Base-by-base conservation (phyloP, 2,113 vertebrate species). In the Myrmophylax atrothorax region DNA sequence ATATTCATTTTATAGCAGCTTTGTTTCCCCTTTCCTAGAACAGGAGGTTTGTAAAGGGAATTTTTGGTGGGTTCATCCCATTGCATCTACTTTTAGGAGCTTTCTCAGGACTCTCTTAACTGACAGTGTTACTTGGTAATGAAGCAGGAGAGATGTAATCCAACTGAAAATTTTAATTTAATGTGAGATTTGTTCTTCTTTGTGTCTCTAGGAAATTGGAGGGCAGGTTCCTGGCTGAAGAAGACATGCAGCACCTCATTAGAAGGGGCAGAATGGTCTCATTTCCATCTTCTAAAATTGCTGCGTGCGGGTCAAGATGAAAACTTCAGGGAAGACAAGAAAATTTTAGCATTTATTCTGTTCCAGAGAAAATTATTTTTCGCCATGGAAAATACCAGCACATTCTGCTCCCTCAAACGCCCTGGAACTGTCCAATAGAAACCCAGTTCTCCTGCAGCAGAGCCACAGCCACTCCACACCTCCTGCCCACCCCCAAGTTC, bases 151-250 rank as follows among this genome's bases (percentile, higher is more conserved):
- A 90, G 74, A 38, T 9, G 33, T 25, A 70, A 74, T 26, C 28
- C 14, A 23, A 23, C 0, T 1, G 68, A 26, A 68, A n/a, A 53
- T 25, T 26, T 10, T 18, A 55, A 40, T 67, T 91, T 82, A 69
- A 70, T 23, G n/a, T 87, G 70, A 72, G 28, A 82, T 59, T 33
- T 15, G 8, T 25, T 37, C 29, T 62, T 62, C 56, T 25, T 1
- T 24, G 44, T 25, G 15, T 28, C 55, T 68, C 67, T 33, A 62
- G 75, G 58, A 94, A 91, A 84, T 5, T 26, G 35, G 35, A 35
- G 0, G 0, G 50, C 1, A 1, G 42, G 4, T 76, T 10, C 26
- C 33, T 1, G 4, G 42, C 17, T 63, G 52, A 40, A 68, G 49
- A 46, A 82, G 53, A 63, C 83, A 49, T 1, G 0, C 14, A 53